Conservation (phyloP, 2,888 invertebrate genomes). For the Chorisops tibialis region DNA sequence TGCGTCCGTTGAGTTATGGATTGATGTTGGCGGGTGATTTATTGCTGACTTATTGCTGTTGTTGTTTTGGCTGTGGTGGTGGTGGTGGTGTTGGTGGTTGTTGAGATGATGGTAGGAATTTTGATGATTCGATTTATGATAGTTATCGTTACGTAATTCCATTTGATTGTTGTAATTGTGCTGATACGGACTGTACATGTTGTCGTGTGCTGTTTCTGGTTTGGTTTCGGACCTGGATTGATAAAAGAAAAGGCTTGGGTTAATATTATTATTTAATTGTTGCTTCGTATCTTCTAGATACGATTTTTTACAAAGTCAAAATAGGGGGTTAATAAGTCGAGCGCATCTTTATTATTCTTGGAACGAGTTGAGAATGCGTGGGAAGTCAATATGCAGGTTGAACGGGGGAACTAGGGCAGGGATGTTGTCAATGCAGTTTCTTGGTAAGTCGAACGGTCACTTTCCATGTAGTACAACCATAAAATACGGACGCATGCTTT, state of each 20-base stretch:
- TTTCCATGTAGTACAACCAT: no score
- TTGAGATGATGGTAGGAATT: slow-evolving; percentile 9
- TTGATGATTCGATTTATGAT: slow-evolving; percentile 26
- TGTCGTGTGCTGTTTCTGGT: slow-evolving; percentile 48
- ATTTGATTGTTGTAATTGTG: slow-evolving; percentile 26
- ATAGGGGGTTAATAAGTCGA: no score
- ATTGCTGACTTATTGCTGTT: slow-evolving; percentile 21
- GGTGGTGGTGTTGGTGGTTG: slow-evolving; percentile 4
- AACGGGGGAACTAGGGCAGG: no score
- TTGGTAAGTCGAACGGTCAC: no score
- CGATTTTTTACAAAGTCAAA: no score
- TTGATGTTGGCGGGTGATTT: background rate
- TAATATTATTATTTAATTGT: background rate
- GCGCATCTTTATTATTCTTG: no score
- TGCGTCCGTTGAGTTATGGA: no score
- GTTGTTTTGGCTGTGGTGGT: slow-evolving; percentile 15
- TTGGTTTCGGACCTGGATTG: slow-evolving; percentile 40
- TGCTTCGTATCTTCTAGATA: no score
- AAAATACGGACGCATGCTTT: no score
- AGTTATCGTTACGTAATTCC: slow-evolving; percentile 30
- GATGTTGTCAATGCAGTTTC: no score
- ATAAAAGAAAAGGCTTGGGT: slow-evolving; percentile 36
- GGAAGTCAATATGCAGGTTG: no score
- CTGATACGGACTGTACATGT: slow-evolving; percentile 46
- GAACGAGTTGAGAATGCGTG: no score